Conservation (phyloP, 2,888 invertebrate species). For the Cantharis rufa region DNA sequence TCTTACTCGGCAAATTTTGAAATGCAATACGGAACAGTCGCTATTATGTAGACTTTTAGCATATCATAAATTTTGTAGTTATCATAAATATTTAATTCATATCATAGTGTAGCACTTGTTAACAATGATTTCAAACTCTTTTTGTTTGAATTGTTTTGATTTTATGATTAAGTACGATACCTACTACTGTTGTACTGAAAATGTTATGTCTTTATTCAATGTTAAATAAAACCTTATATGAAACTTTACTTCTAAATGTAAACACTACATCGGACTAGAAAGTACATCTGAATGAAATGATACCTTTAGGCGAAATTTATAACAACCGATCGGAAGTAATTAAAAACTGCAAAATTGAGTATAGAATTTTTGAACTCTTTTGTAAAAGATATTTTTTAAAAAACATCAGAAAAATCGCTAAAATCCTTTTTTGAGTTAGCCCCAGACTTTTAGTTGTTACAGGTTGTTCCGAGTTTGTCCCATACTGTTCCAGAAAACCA, state of each 20-base stretch:
- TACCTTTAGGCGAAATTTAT: too few species aligned
- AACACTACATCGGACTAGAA: too few species aligned
- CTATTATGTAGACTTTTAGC: conserved; percentile 1
- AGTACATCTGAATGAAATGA: too few species aligned
- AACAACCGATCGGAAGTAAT: too few species aligned
- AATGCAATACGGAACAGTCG: conserved; percentile 3
- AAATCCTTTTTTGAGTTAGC: too few species aligned
- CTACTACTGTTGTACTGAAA: neutral
- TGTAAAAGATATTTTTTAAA: too few species aligned
- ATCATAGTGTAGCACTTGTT: conserved; percentile 8
- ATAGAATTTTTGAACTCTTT: too few species aligned
- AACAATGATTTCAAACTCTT: neutral
- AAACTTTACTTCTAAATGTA: neutral
- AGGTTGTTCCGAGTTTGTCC: too few species aligned
- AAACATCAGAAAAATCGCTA: too few species aligned
- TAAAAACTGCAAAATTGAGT: too few species aligned
- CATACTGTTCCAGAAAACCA: too few species aligned
- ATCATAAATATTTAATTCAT: conserved; percentile 7
- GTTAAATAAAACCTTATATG: neutral
- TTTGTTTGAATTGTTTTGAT: neutral
- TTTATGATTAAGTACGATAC: neutral
- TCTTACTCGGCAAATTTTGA: neutral
- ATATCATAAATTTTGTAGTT: conserved; percentile 7
- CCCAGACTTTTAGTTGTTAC: too few species aligned
- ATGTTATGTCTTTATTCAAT: neutral